These are phyloP conservation scores for Hypercompe scribonia DNA, from an alignment of 2,888 invertebrate species.

Conservation along the genomic window DNA sequence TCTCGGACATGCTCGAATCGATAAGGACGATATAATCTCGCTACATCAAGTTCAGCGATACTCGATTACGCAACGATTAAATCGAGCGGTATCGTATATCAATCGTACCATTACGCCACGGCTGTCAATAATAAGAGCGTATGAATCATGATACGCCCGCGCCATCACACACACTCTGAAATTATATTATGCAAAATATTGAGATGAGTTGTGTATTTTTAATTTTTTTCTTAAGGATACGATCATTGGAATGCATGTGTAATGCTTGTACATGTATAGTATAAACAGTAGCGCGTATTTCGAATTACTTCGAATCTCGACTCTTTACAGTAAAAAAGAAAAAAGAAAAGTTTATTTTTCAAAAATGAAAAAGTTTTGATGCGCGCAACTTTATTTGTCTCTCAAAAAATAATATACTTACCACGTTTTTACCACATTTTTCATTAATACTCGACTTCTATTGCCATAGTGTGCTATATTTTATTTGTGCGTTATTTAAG, in stretches of 20 bases:
- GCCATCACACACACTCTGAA: slow-evolving; percentile 34
- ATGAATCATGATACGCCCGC: slow-evolving; percentile 69
- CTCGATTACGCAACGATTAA: slow-evolving; percentile 73
- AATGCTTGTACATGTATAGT: too few species aligned
- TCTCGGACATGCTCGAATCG: slow-evolving; percentile 35
- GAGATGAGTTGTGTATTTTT: slow-evolving; percentile 10
- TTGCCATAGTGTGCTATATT: too few species aligned
- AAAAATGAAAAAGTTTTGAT: too few species aligned
- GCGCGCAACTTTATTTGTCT: too few species aligned
- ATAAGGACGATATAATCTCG: slow-evolving; percentile 49
- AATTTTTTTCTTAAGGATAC: neutral
- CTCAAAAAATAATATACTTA: too few species aligned
- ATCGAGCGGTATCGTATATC: slow-evolving; percentile 75
- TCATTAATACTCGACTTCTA: too few species aligned
- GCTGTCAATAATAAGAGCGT: slow-evolving; percentile 80
- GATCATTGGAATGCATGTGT: too few species aligned
- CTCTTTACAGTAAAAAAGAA: neutral
- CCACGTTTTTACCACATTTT: too few species aligned
- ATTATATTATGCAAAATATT: slow-evolving; percentile 37
- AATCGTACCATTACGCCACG: slow-evolving; percentile 78
- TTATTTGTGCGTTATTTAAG: too few species aligned
- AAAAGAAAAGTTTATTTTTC: too few species aligned
- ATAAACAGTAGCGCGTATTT: too few species aligned
- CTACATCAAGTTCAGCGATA: slow-evolving; percentile 50
- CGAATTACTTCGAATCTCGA: neutral